Conservation (phyloP, 35 echinoderm and acorn worm species). For the Diadema setosum region DNA sequence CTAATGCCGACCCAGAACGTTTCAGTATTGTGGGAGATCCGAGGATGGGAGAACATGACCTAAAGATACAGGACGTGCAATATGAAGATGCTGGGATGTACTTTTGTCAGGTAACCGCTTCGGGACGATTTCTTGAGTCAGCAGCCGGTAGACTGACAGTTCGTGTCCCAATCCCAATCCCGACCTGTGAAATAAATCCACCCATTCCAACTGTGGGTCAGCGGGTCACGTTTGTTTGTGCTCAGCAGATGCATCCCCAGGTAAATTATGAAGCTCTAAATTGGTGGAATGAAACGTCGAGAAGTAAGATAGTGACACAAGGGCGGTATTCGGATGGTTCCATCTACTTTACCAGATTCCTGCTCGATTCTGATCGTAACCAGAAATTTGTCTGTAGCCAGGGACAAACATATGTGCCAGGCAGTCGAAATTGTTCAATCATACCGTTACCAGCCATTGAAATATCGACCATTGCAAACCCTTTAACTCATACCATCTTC, state of each 20-base stretch:
- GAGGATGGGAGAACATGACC: not conserved
- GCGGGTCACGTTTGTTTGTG: not conserved
- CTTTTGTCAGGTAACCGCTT: not conserved
- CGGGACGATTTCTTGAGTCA: not conserved
- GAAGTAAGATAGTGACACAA: not conserved
- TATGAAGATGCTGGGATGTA: not conserved
- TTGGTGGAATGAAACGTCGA: not conserved
- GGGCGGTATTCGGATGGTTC: not conserved
- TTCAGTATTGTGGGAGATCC: not conserved
- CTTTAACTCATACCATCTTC: not conserved
- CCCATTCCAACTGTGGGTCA: not conserved
- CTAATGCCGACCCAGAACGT: not conserved
- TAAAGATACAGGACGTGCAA: not conserved
- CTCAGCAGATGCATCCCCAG: not conserved
- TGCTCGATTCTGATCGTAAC: not conserved
- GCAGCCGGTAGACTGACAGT: not conserved
- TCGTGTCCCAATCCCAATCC: not conserved
- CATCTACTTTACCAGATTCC: not conserved
- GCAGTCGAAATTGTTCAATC: not conserved
- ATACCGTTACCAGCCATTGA: not conserved
- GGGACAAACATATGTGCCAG: not conserved
- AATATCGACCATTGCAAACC: not conserved
- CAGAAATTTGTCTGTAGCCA: not conserved
- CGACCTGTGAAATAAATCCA: not conserved
- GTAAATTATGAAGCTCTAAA: conserved; percentile 4